Evolutionary conservation across 1,140 invertebrate species (phyloP).

Genomic region (Drosophila nigromelanica): DNA sequence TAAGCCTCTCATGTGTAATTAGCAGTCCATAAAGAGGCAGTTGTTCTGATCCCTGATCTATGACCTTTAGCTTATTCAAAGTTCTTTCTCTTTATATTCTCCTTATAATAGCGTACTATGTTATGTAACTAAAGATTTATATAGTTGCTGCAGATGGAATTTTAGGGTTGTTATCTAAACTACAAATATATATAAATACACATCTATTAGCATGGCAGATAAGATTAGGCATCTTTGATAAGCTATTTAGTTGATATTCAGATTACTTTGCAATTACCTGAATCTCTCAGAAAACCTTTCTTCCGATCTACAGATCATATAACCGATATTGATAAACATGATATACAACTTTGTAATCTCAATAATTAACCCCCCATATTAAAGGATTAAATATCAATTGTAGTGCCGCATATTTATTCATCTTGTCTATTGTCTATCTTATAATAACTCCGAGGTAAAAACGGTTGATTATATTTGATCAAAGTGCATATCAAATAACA

Average conservation of each 20-base stretch:
- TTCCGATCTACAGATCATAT: neutral
- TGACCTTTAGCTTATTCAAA: too few relatives aligned
- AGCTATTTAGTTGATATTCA: too few relatives aligned
- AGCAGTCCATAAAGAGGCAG: too few relatives aligned
- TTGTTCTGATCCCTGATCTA: too few relatives aligned
- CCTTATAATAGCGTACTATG: too few relatives aligned
- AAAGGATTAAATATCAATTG: neutral
- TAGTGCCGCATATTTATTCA: neutral
- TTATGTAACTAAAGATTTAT: neutral
- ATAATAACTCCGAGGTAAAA: too few relatives aligned
- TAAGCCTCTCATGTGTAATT: too few relatives aligned
- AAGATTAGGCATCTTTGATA: neutral
- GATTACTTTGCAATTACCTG: too few relatives aligned
- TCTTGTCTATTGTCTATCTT: too few relatives aligned
- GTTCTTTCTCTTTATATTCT: too few relatives aligned
- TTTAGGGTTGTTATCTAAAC: neutral
- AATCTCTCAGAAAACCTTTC: too few relatives aligned
- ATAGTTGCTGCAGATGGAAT: neutral
- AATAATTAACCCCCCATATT: neutral
- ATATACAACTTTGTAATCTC: too few relatives aligned
- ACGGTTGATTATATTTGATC: neutral
- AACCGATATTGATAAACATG: neutral
- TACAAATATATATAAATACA: neutral
- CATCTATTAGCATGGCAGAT: neutral
- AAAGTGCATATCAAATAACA: conserved; percentile 21